Conservation (phyloP, 2,113 vertebrate genomes). For the Ochotona princeps region DNA sequence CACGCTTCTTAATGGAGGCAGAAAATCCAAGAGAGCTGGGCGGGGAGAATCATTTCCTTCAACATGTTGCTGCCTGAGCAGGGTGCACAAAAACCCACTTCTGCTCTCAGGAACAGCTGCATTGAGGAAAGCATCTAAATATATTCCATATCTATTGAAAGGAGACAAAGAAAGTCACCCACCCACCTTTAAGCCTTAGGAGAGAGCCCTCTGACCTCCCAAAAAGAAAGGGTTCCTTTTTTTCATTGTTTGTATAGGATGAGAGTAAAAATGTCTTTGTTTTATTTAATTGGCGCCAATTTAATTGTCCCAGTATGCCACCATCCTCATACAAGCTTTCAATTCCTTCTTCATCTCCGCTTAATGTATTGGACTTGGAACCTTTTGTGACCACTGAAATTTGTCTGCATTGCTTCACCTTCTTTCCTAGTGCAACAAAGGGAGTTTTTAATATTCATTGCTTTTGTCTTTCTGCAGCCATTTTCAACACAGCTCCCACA, state of each 20-base stretch:
- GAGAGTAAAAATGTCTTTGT: background rate
- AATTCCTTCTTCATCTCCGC: background rate
- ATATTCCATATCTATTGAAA: constrained; percentile 26
- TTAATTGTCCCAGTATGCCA: background rate
- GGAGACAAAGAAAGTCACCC: background rate
- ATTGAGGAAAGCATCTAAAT: constrained; percentile 55
- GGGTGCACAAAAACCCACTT: constrained; percentile 35
- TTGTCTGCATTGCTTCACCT: background rate
- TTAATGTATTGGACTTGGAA: background rate
- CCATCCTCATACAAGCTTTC: background rate
- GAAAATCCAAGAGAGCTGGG: constrained; percentile 61
- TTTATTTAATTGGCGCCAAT: background rate
- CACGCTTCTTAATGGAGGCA: constrained; percentile 46
- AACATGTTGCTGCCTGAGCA: constrained; percentile 43
- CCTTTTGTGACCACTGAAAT: background rate
- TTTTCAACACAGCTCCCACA: background rate
- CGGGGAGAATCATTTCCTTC: constrained; percentile 73
- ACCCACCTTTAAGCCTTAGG: background rate
- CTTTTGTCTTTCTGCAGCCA: background rate
- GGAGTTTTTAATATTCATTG: background rate
- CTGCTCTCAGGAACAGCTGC: background rate
- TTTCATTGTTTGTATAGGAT: background rate
- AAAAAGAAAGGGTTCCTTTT: background rate
- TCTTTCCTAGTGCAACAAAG: background rate
- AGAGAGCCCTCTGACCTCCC: constrained; percentile 21